phyloP scores from a whole-genome alignment of 1,140 invertebrate genomes.

The Tetragonula clypearis region DNA sequence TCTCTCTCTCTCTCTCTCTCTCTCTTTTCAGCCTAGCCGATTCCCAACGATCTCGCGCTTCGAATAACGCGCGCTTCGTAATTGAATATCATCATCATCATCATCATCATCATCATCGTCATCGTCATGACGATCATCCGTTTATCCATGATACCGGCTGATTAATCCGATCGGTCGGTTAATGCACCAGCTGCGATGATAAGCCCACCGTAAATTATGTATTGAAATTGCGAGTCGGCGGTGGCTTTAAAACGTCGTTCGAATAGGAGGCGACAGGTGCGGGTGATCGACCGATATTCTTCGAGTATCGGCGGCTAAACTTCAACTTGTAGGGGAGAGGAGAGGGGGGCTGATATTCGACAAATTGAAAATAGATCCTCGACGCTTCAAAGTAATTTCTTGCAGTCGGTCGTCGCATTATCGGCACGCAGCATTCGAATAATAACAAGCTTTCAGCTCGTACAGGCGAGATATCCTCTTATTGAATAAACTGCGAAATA shows the following conservation, averaged over 20 bases:
- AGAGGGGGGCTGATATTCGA: slow-evolving; percentile 1
- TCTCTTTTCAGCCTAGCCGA: neutral
- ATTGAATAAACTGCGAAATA: neutral
- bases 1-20: neutral
- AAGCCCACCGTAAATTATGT: slow-evolving; percentile 10
- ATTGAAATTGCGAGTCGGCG: neutral
- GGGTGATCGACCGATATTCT: slow-evolving; percentile 9
- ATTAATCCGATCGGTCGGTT: slow-evolving; percentile 3
- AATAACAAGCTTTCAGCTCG: neutral
- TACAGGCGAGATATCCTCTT: neutral
- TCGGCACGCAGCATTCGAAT: slow-evolving; percentile 3
- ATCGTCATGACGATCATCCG: too few species aligned
- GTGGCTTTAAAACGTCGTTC: neutral
- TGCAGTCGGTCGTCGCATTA: neutral
- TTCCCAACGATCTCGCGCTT: neutral
- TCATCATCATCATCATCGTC: too few species aligned
- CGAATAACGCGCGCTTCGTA: neutral
- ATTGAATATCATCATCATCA: neutral
- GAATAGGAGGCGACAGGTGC: neutral
- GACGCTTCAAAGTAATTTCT: slow-evolving; percentile 10
- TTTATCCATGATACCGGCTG: neutral
- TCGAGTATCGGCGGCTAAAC: slow-evolving; percentile 8
- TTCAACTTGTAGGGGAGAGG: neutral
- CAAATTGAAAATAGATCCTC: slow-evolving; percentile 16
- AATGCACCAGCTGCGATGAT: neutral